Conservation (phyloP, 2,888 invertebrate species). For the Netelia inedita region DNA sequence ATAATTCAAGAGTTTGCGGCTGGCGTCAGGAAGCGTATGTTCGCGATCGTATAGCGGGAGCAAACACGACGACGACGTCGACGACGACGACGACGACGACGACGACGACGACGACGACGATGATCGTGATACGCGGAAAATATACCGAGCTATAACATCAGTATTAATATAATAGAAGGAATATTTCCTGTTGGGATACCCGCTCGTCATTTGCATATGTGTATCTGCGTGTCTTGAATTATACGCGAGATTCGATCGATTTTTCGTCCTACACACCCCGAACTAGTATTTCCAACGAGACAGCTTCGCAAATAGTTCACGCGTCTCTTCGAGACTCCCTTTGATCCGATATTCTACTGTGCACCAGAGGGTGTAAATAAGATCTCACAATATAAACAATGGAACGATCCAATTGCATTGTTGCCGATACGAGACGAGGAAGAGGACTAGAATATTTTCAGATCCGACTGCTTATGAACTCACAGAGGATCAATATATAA, state of each 20-base stretch:
- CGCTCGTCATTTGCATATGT: not conserved
- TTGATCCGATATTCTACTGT: conserved; percentile 42
- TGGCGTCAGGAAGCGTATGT: conserved; percentile 53
- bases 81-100: not conserved
- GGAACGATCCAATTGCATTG: not conserved
- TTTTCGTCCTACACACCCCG: conserved; percentile 20
- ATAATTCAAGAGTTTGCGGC: conserved; percentile 62
- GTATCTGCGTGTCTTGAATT: conserved; percentile 8
- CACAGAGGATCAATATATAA: not conserved
- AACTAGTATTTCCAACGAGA: conserved; percentile 25
- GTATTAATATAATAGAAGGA: conserved; percentile 37
- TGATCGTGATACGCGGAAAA: conserved; percentile 9
- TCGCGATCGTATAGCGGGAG: conserved; percentile 49
- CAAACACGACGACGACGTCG: conserved; percentile 46
- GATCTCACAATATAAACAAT: conserved; percentile 18
- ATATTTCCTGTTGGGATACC: conserved; percentile 29
- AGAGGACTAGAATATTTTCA: too few relatives aligned
- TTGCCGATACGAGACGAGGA: too few relatives aligned
- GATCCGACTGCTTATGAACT: not conserved
- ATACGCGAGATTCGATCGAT: conserved; percentile 37
- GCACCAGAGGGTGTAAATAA: not conserved
- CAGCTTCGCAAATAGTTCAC: conserved; percentile 4
- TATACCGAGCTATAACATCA: conserved; percentile 9
- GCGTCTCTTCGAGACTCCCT: not conserved
- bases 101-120: not conserved